Base-by-base conservation (phyloP, 2,888 invertebrate genomes). In the Hypselothyrea guttata region DNA sequence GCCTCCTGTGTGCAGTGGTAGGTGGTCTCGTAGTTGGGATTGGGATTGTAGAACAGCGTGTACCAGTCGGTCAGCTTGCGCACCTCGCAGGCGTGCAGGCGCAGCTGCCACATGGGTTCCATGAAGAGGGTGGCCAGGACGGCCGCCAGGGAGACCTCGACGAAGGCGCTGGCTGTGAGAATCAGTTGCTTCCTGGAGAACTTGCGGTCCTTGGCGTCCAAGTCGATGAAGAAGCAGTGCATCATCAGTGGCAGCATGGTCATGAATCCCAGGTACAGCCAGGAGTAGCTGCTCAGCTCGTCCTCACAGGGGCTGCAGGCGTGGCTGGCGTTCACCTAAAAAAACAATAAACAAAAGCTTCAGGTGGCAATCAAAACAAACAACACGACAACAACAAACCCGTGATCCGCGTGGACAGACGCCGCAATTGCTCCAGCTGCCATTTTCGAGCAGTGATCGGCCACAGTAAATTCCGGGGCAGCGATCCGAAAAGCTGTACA, bases 191-290 rank as follows among this genome's bases (percentile, higher is more conserved):
- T 93, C 78, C 94, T 94, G 58, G 93, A 94, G 71, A 96, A 95
- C 94, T 92, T 94, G 87, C 95, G 93, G 67, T 93, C 92, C 89
- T 93, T 92, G 34, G 95, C 93, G 12, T 95, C 94, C 91, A 93
- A 92, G 88, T 98, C 98, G 51, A 98, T 98, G 85, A 96, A 97
- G 88, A 96, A 96, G 93, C 96, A 96, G 89, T 98, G 97, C 53
- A 98, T 91, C 40, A 97, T 94, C 35, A 98, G 90, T 0, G 97
- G 95, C 37, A 98, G 88, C 11, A 98, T 89, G 0, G 95, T 96
- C 96, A 98, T 97, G 86, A 98, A 99, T 1, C 97, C 96, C n/a
- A 99, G 92, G 15, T 98, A 92, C 38, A 98, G 92, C 95, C 97
- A 97, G 84, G 98, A 98, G 86, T 98, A 98, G 34, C 96, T 92